Evolutionary conservation across 2,797 vertebrate genomes (phyloP).

Genomic region (Microctenopoma steveboyesi): DNA sequence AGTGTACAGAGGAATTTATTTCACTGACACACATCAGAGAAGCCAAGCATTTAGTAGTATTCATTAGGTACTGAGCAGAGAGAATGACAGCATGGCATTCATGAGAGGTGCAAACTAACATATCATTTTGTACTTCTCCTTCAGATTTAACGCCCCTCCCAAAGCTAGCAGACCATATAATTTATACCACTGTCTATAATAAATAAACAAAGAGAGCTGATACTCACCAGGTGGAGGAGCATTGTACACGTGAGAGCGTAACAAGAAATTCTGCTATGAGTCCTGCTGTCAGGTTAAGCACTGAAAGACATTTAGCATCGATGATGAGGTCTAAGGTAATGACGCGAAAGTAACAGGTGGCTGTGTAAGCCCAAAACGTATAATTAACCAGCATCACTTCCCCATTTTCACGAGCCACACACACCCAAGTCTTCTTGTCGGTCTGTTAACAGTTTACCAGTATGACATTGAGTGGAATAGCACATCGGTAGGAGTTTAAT

Average conservation of each 20-base stretch:
- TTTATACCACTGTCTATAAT: neutral
- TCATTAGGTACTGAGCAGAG: neutral
- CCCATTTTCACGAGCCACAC: slow-evolving; percentile 53
- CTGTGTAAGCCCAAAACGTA: slow-evolving; percentile 51
- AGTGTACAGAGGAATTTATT: neutral
- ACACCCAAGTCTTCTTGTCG: slow-evolving; percentile 12
- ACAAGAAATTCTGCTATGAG: slow-evolving; percentile 18
- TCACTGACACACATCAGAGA: neutral
- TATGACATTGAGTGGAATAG: neutral
- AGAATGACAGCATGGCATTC: neutral
- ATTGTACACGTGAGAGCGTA: slow-evolving; percentile 43
- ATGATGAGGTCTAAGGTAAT: slow-evolving; percentile 22
- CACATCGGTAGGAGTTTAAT: slow-evolving; percentile 3
- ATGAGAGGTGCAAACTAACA: neutral
- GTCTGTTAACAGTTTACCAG: neutral
- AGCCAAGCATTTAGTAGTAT: neutral
- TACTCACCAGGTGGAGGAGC: slow-evolving; percentile 66
- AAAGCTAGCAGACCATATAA: slow-evolving; percentile 5
- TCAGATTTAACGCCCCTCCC: neutral
- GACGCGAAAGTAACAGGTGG: slow-evolving; percentile 74
- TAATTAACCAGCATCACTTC: slow-evolving; percentile 78
- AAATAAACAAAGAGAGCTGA: slow-evolving; percentile 13
- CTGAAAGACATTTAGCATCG: slow-evolving; percentile 24
- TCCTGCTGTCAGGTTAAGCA: slow-evolving; percentile 28
- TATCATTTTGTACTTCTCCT: slow-evolving; percentile 9